Evolutionary conservation across 1,140 invertebrate genomes (phyloP).

Genomic region (Reticulitermes speratus): DNA sequence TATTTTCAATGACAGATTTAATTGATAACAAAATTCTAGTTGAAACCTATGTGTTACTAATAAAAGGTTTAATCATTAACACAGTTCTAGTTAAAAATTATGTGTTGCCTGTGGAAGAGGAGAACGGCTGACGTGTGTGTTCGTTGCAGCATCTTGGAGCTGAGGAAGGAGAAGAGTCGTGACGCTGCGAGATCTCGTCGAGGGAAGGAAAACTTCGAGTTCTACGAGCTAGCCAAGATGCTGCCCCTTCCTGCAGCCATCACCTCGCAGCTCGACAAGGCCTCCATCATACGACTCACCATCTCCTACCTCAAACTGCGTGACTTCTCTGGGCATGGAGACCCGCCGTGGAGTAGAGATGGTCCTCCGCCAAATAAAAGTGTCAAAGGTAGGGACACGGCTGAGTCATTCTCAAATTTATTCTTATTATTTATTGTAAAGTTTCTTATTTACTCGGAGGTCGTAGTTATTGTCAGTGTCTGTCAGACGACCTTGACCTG

Average conservation of each 20-base stretch:
- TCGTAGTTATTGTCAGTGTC: no score
- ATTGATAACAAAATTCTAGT: no score
- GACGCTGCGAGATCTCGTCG: constrained; percentile 92
- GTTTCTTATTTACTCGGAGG: no score
- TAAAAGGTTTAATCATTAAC: no score
- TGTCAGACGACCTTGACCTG: no score
- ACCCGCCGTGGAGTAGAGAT: constrained; percentile 89
- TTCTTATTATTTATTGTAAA: no score
- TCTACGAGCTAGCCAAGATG: constrained; percentile 98
- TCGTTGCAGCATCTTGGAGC: constrained; percentile 86
- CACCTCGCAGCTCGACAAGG: constrained; percentile 97
- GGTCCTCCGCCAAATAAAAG: constrained; percentile 72
- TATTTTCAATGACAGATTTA: no score
- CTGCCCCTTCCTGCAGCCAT: constrained; percentile 93
- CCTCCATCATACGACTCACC: constrained; percentile 96
- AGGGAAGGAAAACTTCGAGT: constrained; percentile 98
- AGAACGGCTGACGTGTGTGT: neutral
- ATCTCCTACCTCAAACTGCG: constrained; percentile 95
- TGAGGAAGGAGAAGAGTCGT: constrained; percentile 94
- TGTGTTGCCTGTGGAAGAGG: neutral
- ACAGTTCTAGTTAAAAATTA: neutral
- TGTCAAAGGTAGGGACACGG: constrained; percentile 74
- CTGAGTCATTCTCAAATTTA: no score
- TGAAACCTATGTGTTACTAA: no score
- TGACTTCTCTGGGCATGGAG: constrained; percentile 92